These are phyloP conservation scores for Lynx canadensis DNA, from an alignment of 2,113 vertebrate genomes.

Conservation along the genomic window DNA sequence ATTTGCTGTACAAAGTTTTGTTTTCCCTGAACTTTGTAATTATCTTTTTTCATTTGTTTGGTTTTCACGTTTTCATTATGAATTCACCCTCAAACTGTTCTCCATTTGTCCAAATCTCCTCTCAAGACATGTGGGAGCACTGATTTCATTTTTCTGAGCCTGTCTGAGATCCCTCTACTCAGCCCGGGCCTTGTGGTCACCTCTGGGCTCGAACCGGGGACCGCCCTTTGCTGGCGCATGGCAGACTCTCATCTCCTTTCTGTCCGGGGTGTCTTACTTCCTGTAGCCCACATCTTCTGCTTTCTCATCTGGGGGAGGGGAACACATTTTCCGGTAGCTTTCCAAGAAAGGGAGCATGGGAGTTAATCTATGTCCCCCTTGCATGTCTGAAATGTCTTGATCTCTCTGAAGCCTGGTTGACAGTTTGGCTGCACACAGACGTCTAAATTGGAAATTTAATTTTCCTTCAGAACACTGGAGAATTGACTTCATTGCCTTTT, in stretches of 20 bases:
- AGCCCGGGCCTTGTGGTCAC: neutral
- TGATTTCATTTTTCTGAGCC: rapidly evolving
- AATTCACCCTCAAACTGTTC: neutral
- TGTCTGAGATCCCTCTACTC: neutral
- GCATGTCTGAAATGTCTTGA: neutral
- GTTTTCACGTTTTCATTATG: neutral
- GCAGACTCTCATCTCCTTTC: neutral
- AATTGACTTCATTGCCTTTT: too few relatives aligned
- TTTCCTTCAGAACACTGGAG: neutral
- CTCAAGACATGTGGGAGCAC: neutral
- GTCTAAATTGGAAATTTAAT: neutral
- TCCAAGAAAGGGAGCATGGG: neutral
- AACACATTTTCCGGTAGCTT: neutral
- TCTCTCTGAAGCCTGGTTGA: neutral
- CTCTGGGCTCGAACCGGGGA: neutral
- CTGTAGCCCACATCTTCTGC: neutral
- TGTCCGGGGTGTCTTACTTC: neutral
- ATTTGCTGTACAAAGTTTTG: neutral
- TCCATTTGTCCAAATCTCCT: neutral
- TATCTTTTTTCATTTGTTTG: neutral
- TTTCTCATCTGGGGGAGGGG: neutral
- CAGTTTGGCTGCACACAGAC: neutral
- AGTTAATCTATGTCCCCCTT: neutral
- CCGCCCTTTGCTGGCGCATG: neutral
- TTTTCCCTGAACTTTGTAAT: neutral